Base-by-base conservation (phyloP, 2,797 vertebrate genomes). In the Anguilla marmorata region DNA sequence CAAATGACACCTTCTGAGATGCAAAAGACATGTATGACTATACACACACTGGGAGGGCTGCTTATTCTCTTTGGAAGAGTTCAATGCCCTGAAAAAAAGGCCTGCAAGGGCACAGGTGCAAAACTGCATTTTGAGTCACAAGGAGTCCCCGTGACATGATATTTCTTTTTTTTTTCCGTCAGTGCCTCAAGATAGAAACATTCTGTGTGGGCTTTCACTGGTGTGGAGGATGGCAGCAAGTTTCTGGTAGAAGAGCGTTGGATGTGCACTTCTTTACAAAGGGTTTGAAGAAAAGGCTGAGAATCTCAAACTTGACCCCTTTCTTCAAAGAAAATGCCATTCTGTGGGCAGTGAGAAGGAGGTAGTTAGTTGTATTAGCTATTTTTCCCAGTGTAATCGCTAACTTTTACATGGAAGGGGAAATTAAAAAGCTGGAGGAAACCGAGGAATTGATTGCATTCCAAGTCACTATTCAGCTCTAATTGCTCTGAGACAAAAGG, bases 401-500 rank as follows among this genome's bases (percentile, higher is more conserved):
- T n/a, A 16, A 8, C 9, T 6, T 88, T 41, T 48, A 56, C 54
- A 63, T 63, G 30, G 30, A 85, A 88, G 4, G 24, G 52, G 30
- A 56, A 82, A 86, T 86, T 79, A 84, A 85, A 72, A 88, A 60
- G 69, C 52, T 33, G 33, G 11, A 79, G 14, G 14, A 58, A 60
- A 14, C 4, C 1, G 54, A 58, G 12, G n/a, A 63, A 74, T 72
- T 74, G 30, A 86, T 41, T n/a, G 37, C 56, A 48, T 72, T 50
- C 48, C 82, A 50, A 86, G 30, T 33, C 60, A 63, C n/a, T 2
- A 80, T 50, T 60, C 30, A 88, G 56, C 41, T 74, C 11, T 41
- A 37, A 88, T 69, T 86, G 74, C 74, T 88, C 63, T 60, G 74
- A 30, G 84, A 80, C 87, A 50, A 86, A 41, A 9, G 83, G 74